Percentiles rank a stretch among this genome's conserved stretches.
Conservation (phyloP, 1,140 invertebrate species). For the Macrostomum lignano region DNA sequence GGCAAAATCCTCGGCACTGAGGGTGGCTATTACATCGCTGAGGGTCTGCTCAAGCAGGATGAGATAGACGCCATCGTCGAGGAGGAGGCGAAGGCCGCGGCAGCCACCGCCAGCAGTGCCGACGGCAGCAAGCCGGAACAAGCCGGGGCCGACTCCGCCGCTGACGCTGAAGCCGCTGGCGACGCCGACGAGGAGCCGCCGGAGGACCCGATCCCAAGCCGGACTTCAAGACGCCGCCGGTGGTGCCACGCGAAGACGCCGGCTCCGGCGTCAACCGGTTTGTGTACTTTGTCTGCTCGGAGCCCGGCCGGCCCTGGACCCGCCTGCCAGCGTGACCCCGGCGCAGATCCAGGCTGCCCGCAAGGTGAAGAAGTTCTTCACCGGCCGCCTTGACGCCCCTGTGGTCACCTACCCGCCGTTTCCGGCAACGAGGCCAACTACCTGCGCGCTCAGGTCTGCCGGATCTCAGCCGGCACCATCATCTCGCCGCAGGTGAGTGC, state of each 20-base stretch:
- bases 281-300: slow-evolving; percentile 27
- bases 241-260: slow-evolving; percentile 19
- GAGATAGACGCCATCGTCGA: slow-evolving; percentile 2
- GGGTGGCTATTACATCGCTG: slow-evolving; percentile 3
- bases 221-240: slow-evolving; percentile 22
- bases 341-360: slow-evolving; percentile 18
- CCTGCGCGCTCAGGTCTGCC: slow-evolving; percentile 49
- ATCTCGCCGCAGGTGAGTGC: slow-evolving; percentile 48
- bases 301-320: slow-evolving; percentile 25
- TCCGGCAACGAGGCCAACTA: slow-evolving; percentile 47
- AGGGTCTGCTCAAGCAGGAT: slow-evolving; percentile 2
- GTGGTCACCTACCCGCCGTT: slow-evolving; percentile 27
- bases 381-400: slow-evolving; percentile 23
- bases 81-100: slow-evolving; percentile 10
- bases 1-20: slow-evolving; percentile 2
- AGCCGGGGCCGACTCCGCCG: too few species aligned
- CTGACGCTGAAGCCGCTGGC: too few species aligned
- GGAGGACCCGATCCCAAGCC: slow-evolving; percentile 24
- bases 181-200: too few species aligned
- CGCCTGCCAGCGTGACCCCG: slow-evolving; percentile 25
- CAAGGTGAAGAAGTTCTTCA: slow-evolving; percentile 27
- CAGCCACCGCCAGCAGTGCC: background rate
- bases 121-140: slow-evolving; percentile 2
- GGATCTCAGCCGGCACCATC: slow-evolving; percentile 46
- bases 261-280: slow-evolving; percentile 24